These are phyloP conservation scores for Pemphigus obesinymphae DNA, from an alignment of 1,140 invertebrate genomes.

Conservation along the genomic window DNA sequence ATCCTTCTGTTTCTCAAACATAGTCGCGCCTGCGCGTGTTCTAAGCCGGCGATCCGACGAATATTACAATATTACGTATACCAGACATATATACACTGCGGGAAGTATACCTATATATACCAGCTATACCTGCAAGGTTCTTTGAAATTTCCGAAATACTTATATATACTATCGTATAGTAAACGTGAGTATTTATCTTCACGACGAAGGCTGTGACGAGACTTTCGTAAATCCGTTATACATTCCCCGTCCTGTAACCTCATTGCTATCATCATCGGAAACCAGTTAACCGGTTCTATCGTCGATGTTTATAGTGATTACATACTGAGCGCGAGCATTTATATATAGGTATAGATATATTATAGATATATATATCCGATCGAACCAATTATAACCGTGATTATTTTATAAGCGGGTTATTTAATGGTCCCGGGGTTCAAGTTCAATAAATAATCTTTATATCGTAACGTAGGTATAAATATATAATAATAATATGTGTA, in stretches of 20 bases:
- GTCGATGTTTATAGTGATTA: constrained; percentile 35
- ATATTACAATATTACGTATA: too few species aligned
- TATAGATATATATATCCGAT: constrained; percentile 3
- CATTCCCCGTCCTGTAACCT: constrained; percentile 14
- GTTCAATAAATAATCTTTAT: constrained; percentile 24
- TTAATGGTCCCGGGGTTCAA: not conserved
- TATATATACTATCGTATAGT: too few species aligned
- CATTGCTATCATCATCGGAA: constrained; percentile 21
- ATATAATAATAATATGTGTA: not conserved
- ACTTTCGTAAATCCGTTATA: constrained; percentile 20
- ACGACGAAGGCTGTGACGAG: not conserved
- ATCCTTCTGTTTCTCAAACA: too few species aligned
- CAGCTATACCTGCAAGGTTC: not conserved
- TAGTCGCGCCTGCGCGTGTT: too few species aligned
- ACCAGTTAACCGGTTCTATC: not conserved
- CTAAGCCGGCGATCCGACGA: too few species aligned
- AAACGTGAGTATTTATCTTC: not conserved
- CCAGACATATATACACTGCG: too few species aligned
- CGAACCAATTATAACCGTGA: constrained; percentile 26
- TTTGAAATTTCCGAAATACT: too few species aligned
- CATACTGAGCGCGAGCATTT: not conserved
- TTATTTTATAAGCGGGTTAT: constrained; percentile 11
- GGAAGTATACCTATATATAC: not conserved
- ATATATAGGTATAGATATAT: not conserved
- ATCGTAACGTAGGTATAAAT: not conserved